A percentile compares a stretch with the other conserved stretches of the same genome.
Evolutionary conservation across 35 echinoderm and acorn worm genomes (phyloP).

Genomic region (Diadema setosum): DNA sequence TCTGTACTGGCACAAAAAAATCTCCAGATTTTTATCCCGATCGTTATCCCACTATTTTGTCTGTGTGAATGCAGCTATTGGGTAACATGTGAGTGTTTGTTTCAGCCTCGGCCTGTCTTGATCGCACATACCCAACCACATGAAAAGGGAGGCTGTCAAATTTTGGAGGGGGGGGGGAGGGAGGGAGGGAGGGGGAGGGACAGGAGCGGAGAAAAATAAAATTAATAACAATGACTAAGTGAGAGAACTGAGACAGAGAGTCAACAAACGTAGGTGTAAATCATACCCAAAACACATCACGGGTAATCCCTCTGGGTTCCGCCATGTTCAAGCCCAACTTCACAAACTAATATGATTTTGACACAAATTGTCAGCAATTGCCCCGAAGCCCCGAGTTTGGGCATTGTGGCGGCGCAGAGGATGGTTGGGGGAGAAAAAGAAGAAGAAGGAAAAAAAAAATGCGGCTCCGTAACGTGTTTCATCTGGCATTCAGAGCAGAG

Average conservation of each 20-base stretch:
- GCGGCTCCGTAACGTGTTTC: too few species aligned
- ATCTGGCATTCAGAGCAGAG: too few species aligned
- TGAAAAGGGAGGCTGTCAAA: too few species aligned
- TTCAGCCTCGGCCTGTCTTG: too few species aligned
- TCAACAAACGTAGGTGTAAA: neutral
- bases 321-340: conserved; percentile 1
- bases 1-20: too few species aligned
- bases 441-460: neutral
- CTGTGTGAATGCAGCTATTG: too few species aligned
- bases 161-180: too few species aligned
- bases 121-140: too few species aligned
- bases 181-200: too few species aligned
- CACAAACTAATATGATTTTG: conserved; percentile 33
- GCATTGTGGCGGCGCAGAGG: neutral
- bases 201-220: neutral
- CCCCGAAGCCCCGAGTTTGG: neutral
- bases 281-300: neutral
- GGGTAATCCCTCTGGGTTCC: neutral
- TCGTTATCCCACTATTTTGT: too few species aligned
- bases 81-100: too few species aligned
- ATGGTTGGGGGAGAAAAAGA: neutral
- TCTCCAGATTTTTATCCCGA: too few species aligned
- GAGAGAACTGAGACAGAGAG: neutral
- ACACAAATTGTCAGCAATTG: conserved; percentile 6
- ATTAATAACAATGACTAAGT: neutral